phyloP scores from a whole-genome alignment of 2,797 vertebrate genomes.

The Sarcophilus harrisii region DNA sequence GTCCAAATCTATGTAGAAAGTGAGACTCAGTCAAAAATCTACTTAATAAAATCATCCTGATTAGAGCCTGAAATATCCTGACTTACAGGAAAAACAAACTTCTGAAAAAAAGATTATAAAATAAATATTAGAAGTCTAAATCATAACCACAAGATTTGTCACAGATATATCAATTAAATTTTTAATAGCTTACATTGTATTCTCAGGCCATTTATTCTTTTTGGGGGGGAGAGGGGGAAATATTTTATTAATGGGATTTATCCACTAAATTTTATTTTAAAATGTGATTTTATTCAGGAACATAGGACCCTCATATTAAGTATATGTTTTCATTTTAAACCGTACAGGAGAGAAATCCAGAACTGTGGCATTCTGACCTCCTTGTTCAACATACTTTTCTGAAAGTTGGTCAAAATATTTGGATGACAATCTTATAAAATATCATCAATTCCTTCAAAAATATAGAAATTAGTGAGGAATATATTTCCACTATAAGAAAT shows the following conservation, averaged over 20 bases:
- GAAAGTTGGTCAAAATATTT: conserved; percentile 32
- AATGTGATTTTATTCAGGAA: neutral
- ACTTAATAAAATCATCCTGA: neutral
- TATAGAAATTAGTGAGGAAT: neutral
- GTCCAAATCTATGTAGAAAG: neutral
- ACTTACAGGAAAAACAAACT: neutral
- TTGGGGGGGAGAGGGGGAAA: neutral
- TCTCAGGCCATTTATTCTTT: neutral
- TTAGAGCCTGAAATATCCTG: neutral
- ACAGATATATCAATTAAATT: neutral
- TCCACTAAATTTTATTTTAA: neutral
- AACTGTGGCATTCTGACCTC: neutral
- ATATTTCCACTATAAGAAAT: conserved; percentile 20
- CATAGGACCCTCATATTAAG: neutral
- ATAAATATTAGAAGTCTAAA: conserved; percentile 14
- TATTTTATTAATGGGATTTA: neutral
- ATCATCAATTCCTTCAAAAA: conserved; percentile 33
- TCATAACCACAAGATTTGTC: neutral
- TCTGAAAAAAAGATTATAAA: neutral
- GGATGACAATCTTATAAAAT: conserved; percentile 16
- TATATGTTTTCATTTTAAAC: conserved; percentile 28
- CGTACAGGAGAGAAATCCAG: neutral
- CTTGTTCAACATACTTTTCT: neutral
- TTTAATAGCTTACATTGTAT: conserved; percentile 17
- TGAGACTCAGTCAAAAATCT: neutral